Percentiles rank a stretch among this genome's conserved stretches.
Evolutionary conservation across 2,113 vertebrate species (phyloP).

Genomic region (Prunella fulvescens): DNA sequence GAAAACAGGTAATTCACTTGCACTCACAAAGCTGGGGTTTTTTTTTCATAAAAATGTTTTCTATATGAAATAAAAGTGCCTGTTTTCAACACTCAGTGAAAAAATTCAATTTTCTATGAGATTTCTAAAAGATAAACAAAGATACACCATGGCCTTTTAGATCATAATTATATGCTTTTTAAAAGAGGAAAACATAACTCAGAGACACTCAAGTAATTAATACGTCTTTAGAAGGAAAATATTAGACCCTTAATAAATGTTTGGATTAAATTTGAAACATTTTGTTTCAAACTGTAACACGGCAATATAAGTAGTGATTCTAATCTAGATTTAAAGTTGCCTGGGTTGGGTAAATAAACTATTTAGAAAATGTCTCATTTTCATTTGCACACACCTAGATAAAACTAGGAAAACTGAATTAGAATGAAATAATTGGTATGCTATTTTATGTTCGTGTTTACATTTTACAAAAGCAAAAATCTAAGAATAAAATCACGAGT

Average conservation of each 20-base stretch:
- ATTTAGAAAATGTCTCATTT: neutral
- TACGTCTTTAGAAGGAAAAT: neutral
- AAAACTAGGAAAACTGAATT: neutral
- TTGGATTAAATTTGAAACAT: neutral
- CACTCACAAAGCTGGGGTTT: neutral
- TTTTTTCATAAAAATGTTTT: neutral
- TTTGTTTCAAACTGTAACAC: neutral
- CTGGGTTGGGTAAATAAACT: neutral
- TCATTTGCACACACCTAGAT: neutral
- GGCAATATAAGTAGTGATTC: neutral
- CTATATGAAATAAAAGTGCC: neutral
- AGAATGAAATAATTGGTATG: neutral
- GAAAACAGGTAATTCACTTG: neutral
- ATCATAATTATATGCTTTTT: neutral
- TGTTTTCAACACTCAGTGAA: neutral
- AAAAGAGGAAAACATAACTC: neutral
- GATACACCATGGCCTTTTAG: neutral
- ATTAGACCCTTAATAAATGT: neutral
- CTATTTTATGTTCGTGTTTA: neutral
- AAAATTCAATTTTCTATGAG: neutral
- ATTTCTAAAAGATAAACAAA: neutral
- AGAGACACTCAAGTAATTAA: neutral
- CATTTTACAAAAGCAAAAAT: neutral
- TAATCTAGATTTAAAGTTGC: neutral
- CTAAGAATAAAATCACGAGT: neutral